Evolutionary conservation across 2,113 vertebrate species (phyloP), one percentile per base, ranked within the genome.

Genomic region (Oplegnathus fasciatus): DNA sequence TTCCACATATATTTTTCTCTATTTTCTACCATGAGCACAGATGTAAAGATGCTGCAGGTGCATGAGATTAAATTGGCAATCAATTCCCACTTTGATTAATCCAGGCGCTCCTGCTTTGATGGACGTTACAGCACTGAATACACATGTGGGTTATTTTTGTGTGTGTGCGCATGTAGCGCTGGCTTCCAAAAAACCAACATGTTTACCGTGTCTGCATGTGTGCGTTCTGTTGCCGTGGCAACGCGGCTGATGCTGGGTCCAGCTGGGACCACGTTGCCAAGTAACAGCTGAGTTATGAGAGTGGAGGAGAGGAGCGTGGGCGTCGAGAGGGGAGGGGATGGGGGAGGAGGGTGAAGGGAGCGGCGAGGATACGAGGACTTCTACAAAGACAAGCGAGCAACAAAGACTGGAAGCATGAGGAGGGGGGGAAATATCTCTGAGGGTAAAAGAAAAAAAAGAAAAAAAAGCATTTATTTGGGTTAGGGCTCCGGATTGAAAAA

Each of bases 241-340:
- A 95, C 92, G 13, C 6, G 82, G 92, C 92, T 92, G 92, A 94
- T 93, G 91, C 89, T 86, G 92, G 90, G 91, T 89, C 91, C 91
- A 93, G 93, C 93, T 94, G 94, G 94, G 92, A 94, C 92, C 87
- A 91, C 20, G 95, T 96, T 96, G 94, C 95, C 94, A 95, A 94
- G 95, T 95, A 95, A 96, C 95, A 92, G 93, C 94, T 94, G 94
- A 95, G 93, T 94, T 94, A 93, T 89, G 93, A 94, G 92, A 88
- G 80, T 66, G 82, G 85, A 90, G 85, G 83, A 93, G 90, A 86
- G 80, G 84, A 88, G 91, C 44, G 89, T 91, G 65, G 92, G 89
- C 81, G 83, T 66, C 8, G 50, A 88, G 80, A 60, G 75, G 80
- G 80, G 79, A n/a, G n/a, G n/a, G n/a, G n/a, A n/a, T n/a, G 34